phyloP scores from a whole-genome alignment of 2,113 vertebrate genomes.

The Erythrolamprus reginae region DNA sequence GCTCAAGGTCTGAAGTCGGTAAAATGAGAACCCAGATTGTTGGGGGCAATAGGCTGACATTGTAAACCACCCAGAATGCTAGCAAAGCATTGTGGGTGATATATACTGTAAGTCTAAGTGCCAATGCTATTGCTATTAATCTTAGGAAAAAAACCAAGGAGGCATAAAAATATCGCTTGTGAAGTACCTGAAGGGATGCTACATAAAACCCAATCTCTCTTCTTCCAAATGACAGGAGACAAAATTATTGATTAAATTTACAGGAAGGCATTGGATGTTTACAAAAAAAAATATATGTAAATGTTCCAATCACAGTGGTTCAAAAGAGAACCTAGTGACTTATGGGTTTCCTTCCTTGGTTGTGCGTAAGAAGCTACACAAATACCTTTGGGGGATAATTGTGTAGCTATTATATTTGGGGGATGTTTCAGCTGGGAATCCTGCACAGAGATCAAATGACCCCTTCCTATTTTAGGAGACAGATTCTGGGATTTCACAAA shows the following conservation, averaged over 20 bases:
- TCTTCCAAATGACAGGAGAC: background rate
- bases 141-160: background rate
- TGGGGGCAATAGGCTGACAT: no score
- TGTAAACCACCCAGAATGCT: no score
- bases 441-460: background rate
- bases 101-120: no score
- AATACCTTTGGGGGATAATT: background rate
- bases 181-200: background rate
- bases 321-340: background rate
- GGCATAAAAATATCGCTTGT: background rate
- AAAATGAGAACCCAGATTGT: no score
- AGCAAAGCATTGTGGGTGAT: no score
- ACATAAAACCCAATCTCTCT: background rate
- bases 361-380: background rate
- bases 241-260: background rate
- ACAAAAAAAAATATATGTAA: background rate
- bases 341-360: background rate
- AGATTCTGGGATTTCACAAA: background rate
- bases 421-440: background rate
- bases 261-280: background rate
- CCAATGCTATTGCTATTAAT: background rate
- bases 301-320: background rate
- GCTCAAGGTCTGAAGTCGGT: no score
- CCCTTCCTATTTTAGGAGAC: background rate
- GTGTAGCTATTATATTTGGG: background rate